Evolutionary conservation across 2,797 vertebrate genomes (phyloP).

Genomic region (Bradypus variegatus): DNA sequence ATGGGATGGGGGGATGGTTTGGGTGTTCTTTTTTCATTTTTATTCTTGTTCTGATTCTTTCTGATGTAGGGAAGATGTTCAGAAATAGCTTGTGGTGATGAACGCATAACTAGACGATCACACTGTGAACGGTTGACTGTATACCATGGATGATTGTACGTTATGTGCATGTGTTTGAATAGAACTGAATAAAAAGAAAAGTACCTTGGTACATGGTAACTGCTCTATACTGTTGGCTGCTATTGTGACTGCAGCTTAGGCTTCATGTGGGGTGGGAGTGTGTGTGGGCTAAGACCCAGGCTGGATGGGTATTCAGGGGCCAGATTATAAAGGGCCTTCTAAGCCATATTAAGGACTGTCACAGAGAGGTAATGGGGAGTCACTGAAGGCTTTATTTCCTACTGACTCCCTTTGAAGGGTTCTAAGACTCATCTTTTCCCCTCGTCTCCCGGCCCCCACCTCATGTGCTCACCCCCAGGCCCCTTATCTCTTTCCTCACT

Average conservation of each 20-base stretch:
- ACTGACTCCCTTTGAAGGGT: not conserved
- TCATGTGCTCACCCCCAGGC: not conserved
- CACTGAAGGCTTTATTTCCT: not conserved
- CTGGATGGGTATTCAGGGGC: not conserved
- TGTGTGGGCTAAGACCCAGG: not conserved
- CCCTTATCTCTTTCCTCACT: not conserved
- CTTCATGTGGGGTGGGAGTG: not conserved
- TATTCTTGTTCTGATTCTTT: no score
- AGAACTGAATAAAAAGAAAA: no score
- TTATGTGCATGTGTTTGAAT: no score
- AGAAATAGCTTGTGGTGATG: no score
- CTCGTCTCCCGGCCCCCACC: no score
- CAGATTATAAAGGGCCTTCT: not conserved
- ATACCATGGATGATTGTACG: no score
- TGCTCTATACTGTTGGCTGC: no score
- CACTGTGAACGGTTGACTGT: no score
- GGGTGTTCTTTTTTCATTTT: no score
- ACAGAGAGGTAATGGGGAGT: not conserved
- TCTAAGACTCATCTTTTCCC: not conserved
- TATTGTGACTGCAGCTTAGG: not conserved
- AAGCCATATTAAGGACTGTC: not conserved
- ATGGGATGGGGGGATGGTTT: not conserved
- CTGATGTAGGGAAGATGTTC: no score
- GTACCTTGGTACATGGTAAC: not conserved
- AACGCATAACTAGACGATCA: no score